Percentiles rank a stretch among this genome's conserved stretches.
Evolutionary conservation across 2,888 invertebrate species (phyloP).

Genomic region (Acrobasis repandana): DNA sequence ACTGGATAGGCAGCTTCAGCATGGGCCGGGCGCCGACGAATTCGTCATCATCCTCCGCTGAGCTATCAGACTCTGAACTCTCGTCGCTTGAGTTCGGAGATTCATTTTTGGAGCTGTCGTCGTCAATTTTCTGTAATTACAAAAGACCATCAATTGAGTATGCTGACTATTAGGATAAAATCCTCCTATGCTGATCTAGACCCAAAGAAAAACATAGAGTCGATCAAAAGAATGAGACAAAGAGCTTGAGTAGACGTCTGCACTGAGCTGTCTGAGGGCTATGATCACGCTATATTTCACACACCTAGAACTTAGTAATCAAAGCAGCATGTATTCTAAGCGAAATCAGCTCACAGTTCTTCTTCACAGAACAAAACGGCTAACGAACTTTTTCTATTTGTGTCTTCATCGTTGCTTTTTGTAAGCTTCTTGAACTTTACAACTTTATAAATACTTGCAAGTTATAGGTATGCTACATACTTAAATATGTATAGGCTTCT

Average conservation of each 20-base stretch:
- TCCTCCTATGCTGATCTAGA: too few species aligned
- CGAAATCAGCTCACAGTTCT: background rate
- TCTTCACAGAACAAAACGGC: background rate
- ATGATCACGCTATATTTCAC: too few species aligned
- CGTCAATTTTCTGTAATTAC: constrained; percentile 72
- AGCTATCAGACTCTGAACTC: constrained; percentile 81
- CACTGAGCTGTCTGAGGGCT: background rate
- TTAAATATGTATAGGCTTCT: background rate
- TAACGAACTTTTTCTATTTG: constrained; percentile 4
- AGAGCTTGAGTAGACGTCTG: too few species aligned
- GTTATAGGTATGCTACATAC: background rate
- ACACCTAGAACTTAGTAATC: too few species aligned
- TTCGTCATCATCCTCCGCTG: constrained; percentile 83
- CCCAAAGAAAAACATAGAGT: too few species aligned
- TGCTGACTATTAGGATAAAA: too few species aligned
- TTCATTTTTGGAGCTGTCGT: constrained; percentile 58
- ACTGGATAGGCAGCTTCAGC: constrained; percentile 90
- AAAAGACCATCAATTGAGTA: background rate
- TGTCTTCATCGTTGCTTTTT: background rate
- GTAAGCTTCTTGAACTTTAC: constrained; percentile 5
- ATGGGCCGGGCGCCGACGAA: constrained; percentile 83
- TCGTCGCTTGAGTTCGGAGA: constrained; percentile 67
- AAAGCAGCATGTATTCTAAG: background rate
- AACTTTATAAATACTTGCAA: background rate
- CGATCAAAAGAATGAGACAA: too few species aligned